These are phyloP conservation scores for Carassius auratus DNA, from an alignment of 2,113 vertebrate genomes.

Conservation along the genomic window DNA sequence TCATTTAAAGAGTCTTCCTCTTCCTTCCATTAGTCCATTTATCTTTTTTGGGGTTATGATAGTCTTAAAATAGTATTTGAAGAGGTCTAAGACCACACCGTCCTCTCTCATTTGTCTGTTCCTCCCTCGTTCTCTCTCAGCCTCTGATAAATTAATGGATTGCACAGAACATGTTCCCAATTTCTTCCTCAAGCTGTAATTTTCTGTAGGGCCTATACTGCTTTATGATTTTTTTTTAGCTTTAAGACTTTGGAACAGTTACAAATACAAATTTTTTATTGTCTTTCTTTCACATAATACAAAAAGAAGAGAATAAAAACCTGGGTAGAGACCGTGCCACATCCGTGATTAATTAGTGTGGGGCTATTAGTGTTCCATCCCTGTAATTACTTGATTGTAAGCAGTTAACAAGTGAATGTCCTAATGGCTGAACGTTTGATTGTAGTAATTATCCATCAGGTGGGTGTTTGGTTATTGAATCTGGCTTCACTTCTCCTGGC, in stretches of 20 bases:
- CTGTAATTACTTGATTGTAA: slow-evolving; percentile 61
- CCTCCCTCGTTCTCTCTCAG: background rate
- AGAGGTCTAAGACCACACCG: background rate
- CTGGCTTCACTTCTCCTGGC: slow-evolving; percentile 49
- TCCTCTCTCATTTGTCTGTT: slow-evolving; percentile 8
- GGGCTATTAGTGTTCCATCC: slow-evolving; percentile 52
- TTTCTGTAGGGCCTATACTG: background rate
- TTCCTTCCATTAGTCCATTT: slow-evolving; percentile 6
- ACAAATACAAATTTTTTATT: slow-evolving; percentile 32
- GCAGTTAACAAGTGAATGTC: slow-evolving; percentile 54
- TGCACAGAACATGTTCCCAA: slow-evolving; percentile 49
- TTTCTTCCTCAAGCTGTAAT: slow-evolving; percentile 42
- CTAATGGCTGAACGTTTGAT: slow-evolving; percentile 54
- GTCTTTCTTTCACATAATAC: slow-evolving; percentile 14
- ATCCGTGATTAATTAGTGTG: slow-evolving; percentile 53
- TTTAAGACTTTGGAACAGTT: slow-evolving; percentile 24
- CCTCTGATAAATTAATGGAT: slow-evolving; percentile 69
- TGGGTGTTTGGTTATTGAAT: slow-evolving; percentile 43
- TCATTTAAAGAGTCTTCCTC: background rate
- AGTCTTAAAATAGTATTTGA: slow-evolving; percentile 33
- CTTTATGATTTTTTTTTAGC: background rate
- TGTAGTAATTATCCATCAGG: slow-evolving; percentile 48
- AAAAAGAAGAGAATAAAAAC: background rate
- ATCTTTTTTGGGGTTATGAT: slow-evolving; percentile 3
- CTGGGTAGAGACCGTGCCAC: slow-evolving; percentile 37